Base-by-base conservation (phyloP, 2,888 invertebrate species). In the Agelastica alni region DNA sequence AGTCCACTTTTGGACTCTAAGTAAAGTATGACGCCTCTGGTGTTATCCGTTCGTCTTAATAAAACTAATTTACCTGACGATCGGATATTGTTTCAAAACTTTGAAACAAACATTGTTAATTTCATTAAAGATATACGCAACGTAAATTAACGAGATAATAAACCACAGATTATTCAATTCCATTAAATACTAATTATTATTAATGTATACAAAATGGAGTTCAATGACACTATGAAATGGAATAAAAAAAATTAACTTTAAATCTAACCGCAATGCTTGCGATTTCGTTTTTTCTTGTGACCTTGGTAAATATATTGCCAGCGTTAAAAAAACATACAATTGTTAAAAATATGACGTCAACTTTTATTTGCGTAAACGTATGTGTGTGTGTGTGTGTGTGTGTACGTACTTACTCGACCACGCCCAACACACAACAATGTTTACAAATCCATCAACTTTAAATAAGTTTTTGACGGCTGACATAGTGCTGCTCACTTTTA, bases 271-370 rank as follows among this genome's bases (percentile, higher is more conserved):
- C 46, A 46, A 36, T 7, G 26, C 16, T 37, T 2, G 46, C 36
- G 26, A 31, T 17, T 46, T 46, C 28, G 18, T 26, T 34, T 46
- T 46, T 46, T 46, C 46, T 34, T 28, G 2, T 37, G 46, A 46
- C 46, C 46, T 46, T 46, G 46, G 26, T 37, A 46, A 46, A 45
- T 36, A 46, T 37, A 28, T 34, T 36, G 36, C 34, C 13, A 20
- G 45, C 34, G 12, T n/a, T n/a, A n/a, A n/a, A n/a, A n/a, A n/a
- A n/a, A n/a, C n/a, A n/a, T 22, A 45, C 36, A 46, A 46, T 46
- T 36, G 36, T 46, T 14, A 7, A 36, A n/a, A n/a, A 7, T 31
- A 22, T 45, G 45, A 45, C 45, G 45, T 45, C 34, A 39, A 20
- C 16, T 3, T 12, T n/a, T n/a, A n/a, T n/a, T n/a, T n/a, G n/a